phyloP scores from a whole-genome alignment of 92 coral and sea anemone species.

The Phenganax subtilis region DNA sequence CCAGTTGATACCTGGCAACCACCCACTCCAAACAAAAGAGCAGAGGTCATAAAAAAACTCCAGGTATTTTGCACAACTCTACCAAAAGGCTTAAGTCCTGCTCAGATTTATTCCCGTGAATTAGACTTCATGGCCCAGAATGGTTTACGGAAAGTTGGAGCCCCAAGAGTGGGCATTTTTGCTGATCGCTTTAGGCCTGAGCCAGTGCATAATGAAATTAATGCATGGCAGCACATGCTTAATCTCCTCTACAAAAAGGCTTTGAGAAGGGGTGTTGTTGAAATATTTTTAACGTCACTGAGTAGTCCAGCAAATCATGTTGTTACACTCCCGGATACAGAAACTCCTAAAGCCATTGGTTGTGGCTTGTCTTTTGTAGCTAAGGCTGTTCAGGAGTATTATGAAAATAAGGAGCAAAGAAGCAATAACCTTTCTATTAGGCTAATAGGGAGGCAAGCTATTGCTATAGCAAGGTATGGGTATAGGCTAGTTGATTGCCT shows the following conservation, averaged over 20 bases:
- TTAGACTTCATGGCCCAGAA: conserved; percentile 52
- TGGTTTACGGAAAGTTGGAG: conserved; percentile 54
- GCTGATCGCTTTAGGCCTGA: conserved; percentile 64
- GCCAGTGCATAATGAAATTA: conserved; percentile 60
- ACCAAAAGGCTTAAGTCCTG: conserved; percentile 2
- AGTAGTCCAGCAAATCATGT: conserved; percentile 5
- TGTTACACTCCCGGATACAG: too few species aligned
- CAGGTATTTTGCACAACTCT: conserved; percentile 23
- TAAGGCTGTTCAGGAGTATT: conserved; percentile 44
- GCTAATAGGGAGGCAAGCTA: conserved; percentile 56
- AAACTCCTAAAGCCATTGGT: conserved; percentile 20
- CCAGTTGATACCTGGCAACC: conserved; percentile 44
- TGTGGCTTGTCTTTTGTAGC: conserved; percentile 58
- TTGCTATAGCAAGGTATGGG: conserved; percentile 52
- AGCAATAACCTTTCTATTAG: conserved; percentile 45
- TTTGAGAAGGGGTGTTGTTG: conserved; percentile 39
- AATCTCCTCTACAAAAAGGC: conserved; percentile 51
- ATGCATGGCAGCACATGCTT: conserved; percentile 62
- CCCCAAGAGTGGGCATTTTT: conserved; percentile 54
- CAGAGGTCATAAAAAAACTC: conserved; percentile 31
- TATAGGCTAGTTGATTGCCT: conserved; percentile 52
- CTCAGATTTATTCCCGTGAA: conserved; percentile 30
- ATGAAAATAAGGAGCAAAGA: conserved; percentile 44
- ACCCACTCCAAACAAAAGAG: conserved; percentile 34
- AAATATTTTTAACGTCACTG: conserved; percentile 27